Evolutionary conservation across 30 jellyfish, hydroid and myxozoan genomes (phyloP), one percentile per base, ranked within the genome.

Genomic region (Mastigias papua): DNA sequence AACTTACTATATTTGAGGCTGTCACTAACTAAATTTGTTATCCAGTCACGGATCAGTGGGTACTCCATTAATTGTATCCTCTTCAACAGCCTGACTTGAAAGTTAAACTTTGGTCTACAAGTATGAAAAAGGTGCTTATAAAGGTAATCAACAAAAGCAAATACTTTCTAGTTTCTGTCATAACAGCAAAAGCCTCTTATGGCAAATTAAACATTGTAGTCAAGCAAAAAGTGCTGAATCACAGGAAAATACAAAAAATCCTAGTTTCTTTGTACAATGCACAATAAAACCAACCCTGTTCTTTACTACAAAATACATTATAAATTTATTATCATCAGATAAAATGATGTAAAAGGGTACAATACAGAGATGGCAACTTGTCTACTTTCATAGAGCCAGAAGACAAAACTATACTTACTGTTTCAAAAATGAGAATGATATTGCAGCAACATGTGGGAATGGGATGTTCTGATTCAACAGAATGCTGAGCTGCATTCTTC

Each of bases 391-490:
- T n/a, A n/a, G n/a, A n/a, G n/a, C n/a, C n/a, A n/a, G n/a, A 0
- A 42, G 13, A 4, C 13, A 54, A 54, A 54, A 29, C 2, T 13
- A 57, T 20, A 69, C 99, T 77, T 82, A 95, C 99, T 67, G 93
- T 26, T 80, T 81, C 32, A 95, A 92, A 83, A 95, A 95, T 23
- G 97, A 82, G 80, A 95, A 64, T 21, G 99, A 89, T 57, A 95
- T 72, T 0, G 99, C 97, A 35, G 99, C 99, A 26, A 95, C 49
- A 68, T 95, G 99, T 9, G 99, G 99, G 62, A 95, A 95, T 3
- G 99, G 97, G 27, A 95, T 95, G 71, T 90, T 90, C 57, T 95
- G 99, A 62, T 95, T 95, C 61, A 95, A 90, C 21, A 76, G 84
- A 68, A 95, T 76, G 33, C 85, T 88, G 37, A 95, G 77, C 60